Evolutionary conservation across 2,113 vertebrate species (phyloP), one percentile per base, ranked within the genome.

Genomic region (Ctenodactylus gundi): DNA sequence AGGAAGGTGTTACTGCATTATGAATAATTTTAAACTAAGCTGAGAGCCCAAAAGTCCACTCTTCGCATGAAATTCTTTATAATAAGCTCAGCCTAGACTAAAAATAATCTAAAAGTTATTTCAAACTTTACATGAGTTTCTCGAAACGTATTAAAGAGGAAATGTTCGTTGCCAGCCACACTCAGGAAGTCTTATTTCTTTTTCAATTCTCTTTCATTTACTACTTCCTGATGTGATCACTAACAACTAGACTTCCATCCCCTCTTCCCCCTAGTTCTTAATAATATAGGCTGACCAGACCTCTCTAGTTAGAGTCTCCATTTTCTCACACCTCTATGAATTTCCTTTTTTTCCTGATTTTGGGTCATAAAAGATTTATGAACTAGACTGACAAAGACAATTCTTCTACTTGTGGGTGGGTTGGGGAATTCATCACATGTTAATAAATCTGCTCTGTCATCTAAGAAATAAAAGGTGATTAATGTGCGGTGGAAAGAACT

Each of bases 361-460:
- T 83, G 1, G 55, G 68, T 93, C 76, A 87, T 94, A 60, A 93
- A 95, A 89, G 84, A 95, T 96, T 96, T 96, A 96, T 87, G 70
- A 93, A 89, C 87, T 92, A 68, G 85, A 49, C 85, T 76, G 64
- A 95, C 87, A 94, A 83, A 93, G 90, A 81, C 23, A 65, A n/a
- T 84, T 85, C 58, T 84, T 85, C 58, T 91, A 55, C 82, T 82
- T 84, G 80, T n/a, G 77, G 88, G 65, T 80, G 76, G 55, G 51
- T 34, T 92, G 78, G 62, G 34, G 64, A 84, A 84, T 68, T 95
- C 67, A n/a, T 90, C n/a, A 83, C 58, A 55, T 78, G 82, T 55
- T 95, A 91, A 95, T 97, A 95, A 83, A 85, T 91, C 77, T 83
- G 85, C 29, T 58, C 46, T 78, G 64, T 91, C 86, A 60, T 92